Conservation (phyloP, 2,888 invertebrate genomes). For the Amblyjoppa proteus region DNA sequence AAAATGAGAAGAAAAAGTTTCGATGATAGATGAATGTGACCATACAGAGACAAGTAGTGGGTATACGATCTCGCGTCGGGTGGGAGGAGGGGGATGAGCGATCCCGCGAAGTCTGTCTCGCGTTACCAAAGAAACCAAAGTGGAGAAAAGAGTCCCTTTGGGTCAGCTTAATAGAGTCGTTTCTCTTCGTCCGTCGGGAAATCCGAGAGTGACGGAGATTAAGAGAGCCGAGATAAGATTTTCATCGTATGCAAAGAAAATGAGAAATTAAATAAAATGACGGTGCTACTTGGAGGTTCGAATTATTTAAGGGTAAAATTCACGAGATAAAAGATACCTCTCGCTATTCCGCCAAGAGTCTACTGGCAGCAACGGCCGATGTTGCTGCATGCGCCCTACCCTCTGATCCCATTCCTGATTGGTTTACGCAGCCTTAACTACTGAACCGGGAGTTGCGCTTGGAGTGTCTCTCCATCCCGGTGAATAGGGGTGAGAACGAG, state of each 20-base stretch:
- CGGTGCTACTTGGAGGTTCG: conserved; percentile 18
- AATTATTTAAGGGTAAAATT: conserved; percentile 51
- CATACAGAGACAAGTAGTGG: conserved; percentile 50
- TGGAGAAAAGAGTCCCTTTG: conserved; percentile 37
- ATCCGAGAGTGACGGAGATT: neutral
- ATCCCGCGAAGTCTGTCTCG: conserved; percentile 36
- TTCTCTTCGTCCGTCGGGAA: conserved; percentile 55
- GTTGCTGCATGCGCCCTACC: conserved; percentile 8
- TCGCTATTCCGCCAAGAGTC: neutral
- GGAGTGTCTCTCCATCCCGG: neutral
- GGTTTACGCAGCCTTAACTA: conserved; percentile 49
- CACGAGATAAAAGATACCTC: conserved; percentile 4
- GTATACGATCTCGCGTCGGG: conserved; percentile 48
- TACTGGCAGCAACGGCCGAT: neutral
- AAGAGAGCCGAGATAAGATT: neutral
- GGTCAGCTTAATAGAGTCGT: conserved; percentile 60
- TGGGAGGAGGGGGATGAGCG: conserved; percentile 37
- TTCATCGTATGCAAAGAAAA: neutral
- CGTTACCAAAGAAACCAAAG: conserved; percentile 57
- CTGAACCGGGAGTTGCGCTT: conserved; percentile 30
- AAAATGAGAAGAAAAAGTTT: conserved; percentile 49
- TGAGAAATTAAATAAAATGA: neutral
- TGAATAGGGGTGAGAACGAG: conserved; percentile 12
- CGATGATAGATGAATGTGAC: conserved; percentile 54
- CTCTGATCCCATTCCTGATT: conserved; percentile 36